Evolutionary conservation across 2,113 vertebrate species (phyloP), one percentile per base, ranked within the genome.

Genomic region (Rynchops niger): DNA sequence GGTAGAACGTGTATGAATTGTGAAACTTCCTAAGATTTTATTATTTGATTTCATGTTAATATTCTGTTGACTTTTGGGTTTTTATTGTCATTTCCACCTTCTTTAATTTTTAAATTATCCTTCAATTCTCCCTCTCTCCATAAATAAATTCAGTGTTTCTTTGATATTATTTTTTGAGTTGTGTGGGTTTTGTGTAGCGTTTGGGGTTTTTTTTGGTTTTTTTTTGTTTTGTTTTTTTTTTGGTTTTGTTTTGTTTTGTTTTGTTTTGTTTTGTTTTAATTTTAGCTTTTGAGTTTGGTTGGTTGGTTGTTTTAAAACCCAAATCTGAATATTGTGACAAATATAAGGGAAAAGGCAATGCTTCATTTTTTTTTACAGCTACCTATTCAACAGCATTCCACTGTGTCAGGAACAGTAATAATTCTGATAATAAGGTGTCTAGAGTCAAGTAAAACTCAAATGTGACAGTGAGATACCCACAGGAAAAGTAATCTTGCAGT

Each of bases 401-500:
- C 11, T 40, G 17, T 82, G 34, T 62, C 42, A 91, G 42, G 67
- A 43, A 27, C 15, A 67, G 52, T 50, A 86, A 69, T 71, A 82
- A 65, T 82, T 86, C 42, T 90, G 17, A 36, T 77, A 95, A 89
- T 8, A 82, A 11, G 23, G 21, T 85, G 30, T 56, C 74, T 79
- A 52, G 23, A 70, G 66, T 71, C 20, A 59, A 52, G 56, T 42
- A 86, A 93, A 96, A 92, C 55, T 93, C 63, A 67, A 95, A 83
- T 58, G n/a, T 67, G 84, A 53, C 78, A 61, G 55, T 66, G 18
- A 67, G 10, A 80, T 63, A 84, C n/a, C 47, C 49, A 71, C 9
- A 71, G 67, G 58, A 92, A 65, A 95, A 85, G n/a, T 78, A 85
- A 95, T 88, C 32, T 91, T 93, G 4, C 26, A 91, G 58, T 94